A percentile compares a stretch with the other conserved stretches of the same genome.
phyloP scores from a whole-genome alignment of 1,140 invertebrate species.

The Steinernema khuongi region DNA sequence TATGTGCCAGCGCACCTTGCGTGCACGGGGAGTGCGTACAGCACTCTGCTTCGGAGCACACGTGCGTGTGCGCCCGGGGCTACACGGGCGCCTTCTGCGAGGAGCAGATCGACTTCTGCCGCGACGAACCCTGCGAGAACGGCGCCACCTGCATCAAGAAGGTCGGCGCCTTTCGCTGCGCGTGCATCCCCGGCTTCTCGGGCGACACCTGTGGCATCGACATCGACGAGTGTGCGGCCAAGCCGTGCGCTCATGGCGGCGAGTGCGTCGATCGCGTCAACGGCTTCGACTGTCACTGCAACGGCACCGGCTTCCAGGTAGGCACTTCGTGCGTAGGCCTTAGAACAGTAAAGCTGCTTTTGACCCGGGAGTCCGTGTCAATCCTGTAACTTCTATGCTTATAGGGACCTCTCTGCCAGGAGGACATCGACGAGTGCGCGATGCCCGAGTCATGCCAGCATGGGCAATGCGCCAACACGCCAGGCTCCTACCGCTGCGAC shows the following conservation, averaged over 20 bases:
- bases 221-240: slow-evolving; percentile 51
- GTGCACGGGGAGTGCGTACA: slow-evolving; percentile 49
- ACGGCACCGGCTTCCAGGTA: slow-evolving; percentile 46
- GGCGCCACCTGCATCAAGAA: slow-evolving; percentile 44
- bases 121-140: slow-evolving; percentile 48
- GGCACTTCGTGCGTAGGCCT: too few relatives aligned
- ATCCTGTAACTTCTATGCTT: not conserved
- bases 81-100: slow-evolving; percentile 59
- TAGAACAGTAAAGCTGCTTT: too few relatives aligned
- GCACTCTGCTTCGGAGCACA: slow-evolving; percentile 42
- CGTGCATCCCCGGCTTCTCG: slow-evolving; percentile 49
- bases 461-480: slow-evolving; percentile 46
- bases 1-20: slow-evolving; percentile 46
- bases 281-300: slow-evolving; percentile 52
- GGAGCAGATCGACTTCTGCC: slow-evolving; percentile 53
- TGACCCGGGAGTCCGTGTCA: not conserved
- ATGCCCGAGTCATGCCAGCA: slow-evolving; percentile 41
- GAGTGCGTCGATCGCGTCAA: slow-evolving; percentile 51
- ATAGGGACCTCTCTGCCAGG: slow-evolving; percentile 43
- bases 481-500: slow-evolving; percentile 45
- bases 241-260: slow-evolving; percentile 42
- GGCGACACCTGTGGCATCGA: slow-evolving; percentile 50
- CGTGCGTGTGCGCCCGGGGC: slow-evolving; percentile 57
- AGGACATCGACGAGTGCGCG: slow-evolving; percentile 52
- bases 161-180: slow-evolving; percentile 44